Evolutionary conservation across 2,797 vertebrate genomes (phyloP).

Genomic region (Rhabdophis nuchalis): DNA sequence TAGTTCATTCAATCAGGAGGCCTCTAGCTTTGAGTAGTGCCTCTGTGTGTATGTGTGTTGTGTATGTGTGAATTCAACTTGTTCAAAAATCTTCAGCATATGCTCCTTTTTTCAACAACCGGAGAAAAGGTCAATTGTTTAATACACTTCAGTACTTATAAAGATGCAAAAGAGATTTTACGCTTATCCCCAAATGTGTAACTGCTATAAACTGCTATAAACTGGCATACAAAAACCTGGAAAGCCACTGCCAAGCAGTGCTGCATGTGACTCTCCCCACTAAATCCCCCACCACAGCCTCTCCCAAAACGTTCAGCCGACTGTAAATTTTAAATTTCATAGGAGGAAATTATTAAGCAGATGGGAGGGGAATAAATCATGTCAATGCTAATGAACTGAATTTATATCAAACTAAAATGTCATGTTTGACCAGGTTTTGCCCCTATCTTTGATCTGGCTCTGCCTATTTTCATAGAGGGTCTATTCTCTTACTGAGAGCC

Average conservation of each 20-base stretch:
- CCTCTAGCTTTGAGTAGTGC: not conserved
- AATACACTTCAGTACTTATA: not conserved
- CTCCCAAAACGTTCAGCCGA: not conserved
- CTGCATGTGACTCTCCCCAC: not conserved
- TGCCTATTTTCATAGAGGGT: not conserved
- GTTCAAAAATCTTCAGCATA: not conserved
- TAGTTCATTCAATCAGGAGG: constrained; percentile 16
- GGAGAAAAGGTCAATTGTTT: not conserved
- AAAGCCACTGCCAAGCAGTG: not conserved
- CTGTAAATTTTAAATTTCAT: not conserved
- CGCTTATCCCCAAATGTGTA: not conserved
- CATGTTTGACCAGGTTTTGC: not conserved
- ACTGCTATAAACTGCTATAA: not conserved
- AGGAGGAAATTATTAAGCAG: not conserved
- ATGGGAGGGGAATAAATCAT: not conserved
- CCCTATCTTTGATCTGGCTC: not conserved
- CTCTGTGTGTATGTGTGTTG: not conserved
- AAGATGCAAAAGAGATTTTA: not conserved
- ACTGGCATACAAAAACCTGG: not conserved
- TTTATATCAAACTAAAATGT: not conserved
- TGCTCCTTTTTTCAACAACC: not conserved
- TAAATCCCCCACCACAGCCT: not conserved
- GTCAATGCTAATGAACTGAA: not conserved
- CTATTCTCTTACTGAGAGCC: not conserved
- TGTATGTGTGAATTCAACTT: not conserved